These are phyloP conservation scores for Lycaon pictus DNA, from an alignment of 2,113 vertebrate genomes.

Conservation along the genomic window DNA sequence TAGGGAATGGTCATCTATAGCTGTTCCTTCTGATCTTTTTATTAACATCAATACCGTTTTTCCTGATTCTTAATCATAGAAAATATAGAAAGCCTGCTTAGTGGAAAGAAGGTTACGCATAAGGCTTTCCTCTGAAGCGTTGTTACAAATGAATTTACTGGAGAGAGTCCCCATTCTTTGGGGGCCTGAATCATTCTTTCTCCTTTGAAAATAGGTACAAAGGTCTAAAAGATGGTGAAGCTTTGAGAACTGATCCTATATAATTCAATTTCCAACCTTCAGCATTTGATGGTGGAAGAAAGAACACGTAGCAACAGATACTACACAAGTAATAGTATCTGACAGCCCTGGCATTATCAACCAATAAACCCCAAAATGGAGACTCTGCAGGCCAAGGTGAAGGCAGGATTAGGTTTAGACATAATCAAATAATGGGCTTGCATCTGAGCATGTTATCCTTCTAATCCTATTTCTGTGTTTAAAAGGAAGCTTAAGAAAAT, in stretches of 20 bases:
- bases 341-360: conserved; percentile 88
- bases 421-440: conserved; percentile 90
- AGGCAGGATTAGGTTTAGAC: conserved; percentile 87
- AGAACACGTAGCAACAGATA: conserved; percentile 78
- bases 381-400: conserved; percentile 87
- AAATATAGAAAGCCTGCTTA: conserved; percentile 8
- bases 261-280: conserved; percentile 77
- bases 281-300: conserved; percentile 81
- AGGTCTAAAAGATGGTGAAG: conserved; percentile 79
- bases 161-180: conserved; percentile 37
- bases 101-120: not conserved
- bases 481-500: conserved; percentile 91
- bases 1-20: not conserved
- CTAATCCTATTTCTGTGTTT: conserved; percentile 90
- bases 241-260: conserved; percentile 70
- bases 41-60: conserved; percentile 3
- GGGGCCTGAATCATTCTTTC: not conserved
- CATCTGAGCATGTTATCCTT: conserved; percentile 89
- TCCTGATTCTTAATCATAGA: not conserved
- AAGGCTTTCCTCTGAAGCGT: not conserved
- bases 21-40: conserved; percentile 41
- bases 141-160: conserved; percentile 24
- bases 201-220: conserved; percentile 32
- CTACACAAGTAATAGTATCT: conserved; percentile 87
- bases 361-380: conserved; percentile 87